Evolutionary conservation across 2,113 vertebrate genomes (phyloP), one percentile per base, ranked within the genome.

Genomic region (Limnothrissa miodon): DNA sequence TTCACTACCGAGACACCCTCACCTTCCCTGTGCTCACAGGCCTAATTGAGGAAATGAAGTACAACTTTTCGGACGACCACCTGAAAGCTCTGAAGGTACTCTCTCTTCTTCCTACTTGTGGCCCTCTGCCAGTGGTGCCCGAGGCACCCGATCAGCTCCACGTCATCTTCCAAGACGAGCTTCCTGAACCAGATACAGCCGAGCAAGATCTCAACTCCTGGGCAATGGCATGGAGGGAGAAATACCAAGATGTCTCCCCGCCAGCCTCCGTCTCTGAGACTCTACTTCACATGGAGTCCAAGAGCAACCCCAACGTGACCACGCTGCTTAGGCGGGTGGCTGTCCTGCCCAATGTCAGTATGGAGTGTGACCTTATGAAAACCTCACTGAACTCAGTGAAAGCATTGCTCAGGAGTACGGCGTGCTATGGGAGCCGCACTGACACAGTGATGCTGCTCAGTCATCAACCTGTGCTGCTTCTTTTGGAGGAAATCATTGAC

Each of bases 211-310:
- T 99, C 80, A 96, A 96, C 17, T 93, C 96, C 51, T 99, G 98
- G 98, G 94, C 96, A 13, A 91, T 96, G 29, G 95, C 97, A 56
- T 99, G 98, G 97, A 95, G 95, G 42, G 97, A 99, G 87, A 93
- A 97, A 84, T 95, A 96, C 42, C 97, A 97, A 87, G 97, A 99
- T 45, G 93, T 94, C 23, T 94, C 96, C 56, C 96, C 96, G 56
- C 97, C 97, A 10, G 90, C 96, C 53, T 97, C 97, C 56, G 96
- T 99, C 78, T 96, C 96, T 21, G 97, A 99, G 91, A 96, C 96
- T 0, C 93, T 99, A 5, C 94, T 95, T 48, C 93, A 98, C 39
- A 94, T 95, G 0, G 97, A 99, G 88, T 96, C 97, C 9, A 97
- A 95, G 88, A 96, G 92, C 88, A 96, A 97, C 87, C 96, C 97